phyloP scores from a whole-genome alignment of 2,797 vertebrate species.

The Leptatherina wallacei region DNA sequence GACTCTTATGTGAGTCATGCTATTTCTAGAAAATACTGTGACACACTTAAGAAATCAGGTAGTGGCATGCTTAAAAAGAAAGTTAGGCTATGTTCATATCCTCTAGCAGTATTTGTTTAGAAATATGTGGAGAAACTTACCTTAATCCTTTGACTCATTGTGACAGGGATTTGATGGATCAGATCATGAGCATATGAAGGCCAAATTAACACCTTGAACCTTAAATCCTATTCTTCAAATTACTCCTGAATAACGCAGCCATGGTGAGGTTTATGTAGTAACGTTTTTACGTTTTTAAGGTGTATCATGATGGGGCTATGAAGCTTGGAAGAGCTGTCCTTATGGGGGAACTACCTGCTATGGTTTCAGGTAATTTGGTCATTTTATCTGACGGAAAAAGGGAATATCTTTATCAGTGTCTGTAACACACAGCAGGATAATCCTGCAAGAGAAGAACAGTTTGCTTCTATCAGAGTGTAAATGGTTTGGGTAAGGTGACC shows the following conservation, averaged over 20 bases:
- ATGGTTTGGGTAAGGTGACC: background rate
- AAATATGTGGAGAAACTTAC: background rate
- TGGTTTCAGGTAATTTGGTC: background rate
- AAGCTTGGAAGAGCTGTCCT: background rate
- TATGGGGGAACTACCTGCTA: background rate
- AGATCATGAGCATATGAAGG: background rate
- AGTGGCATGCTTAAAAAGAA: background rate
- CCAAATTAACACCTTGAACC: background rate
- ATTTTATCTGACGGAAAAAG: background rate
- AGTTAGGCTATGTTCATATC: background rate
- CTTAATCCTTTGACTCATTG: background rate
- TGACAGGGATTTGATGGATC: background rate
- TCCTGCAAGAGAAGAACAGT: background rate
- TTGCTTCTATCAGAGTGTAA: background rate
- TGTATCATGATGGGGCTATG: background rate
- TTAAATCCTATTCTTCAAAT: background rate
- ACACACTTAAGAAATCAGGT: background rate
- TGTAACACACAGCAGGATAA: background rate
- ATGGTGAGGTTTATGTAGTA: background rate
- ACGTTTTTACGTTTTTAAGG: background rate
- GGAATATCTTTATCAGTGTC: background rate
- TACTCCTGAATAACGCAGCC: background rate
- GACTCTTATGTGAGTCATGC: conserved; percentile 29
- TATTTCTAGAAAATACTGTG: conserved; percentile 8
- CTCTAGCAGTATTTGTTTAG: background rate